Evolutionary conservation across 2,797 vertebrate species (phyloP).

Genomic region (Cryptoprocta ferox): DNA sequence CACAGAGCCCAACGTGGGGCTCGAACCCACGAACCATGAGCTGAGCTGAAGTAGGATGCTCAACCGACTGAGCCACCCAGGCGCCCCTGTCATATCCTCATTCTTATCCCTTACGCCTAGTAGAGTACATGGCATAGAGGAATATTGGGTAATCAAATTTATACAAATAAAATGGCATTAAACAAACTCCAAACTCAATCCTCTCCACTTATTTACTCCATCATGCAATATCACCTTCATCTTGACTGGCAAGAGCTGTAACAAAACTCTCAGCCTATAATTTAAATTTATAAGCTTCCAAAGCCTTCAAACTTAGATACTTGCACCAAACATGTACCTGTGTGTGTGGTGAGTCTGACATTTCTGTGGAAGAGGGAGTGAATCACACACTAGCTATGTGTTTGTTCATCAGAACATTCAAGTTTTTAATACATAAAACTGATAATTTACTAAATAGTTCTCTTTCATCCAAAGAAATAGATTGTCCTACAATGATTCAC

Average conservation of each 20-base stretch:
- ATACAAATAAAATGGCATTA: neutral
- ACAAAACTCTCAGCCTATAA: neutral
- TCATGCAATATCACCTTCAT: neutral
- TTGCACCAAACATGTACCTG: neutral
- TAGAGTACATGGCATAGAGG: neutral
- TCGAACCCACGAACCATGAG: too few relatives aligned
- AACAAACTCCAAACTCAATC: neutral
- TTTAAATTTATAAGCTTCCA: neutral
- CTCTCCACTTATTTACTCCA: neutral
- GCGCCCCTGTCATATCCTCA: neutral
- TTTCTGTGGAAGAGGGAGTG: neutral
- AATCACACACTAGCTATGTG: neutral
- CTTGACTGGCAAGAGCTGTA: neutral
- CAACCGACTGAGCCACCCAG: too few relatives aligned
- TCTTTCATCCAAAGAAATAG: neutral
- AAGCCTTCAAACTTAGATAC: neutral
- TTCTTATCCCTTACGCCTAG: neutral
- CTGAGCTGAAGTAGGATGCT: too few relatives aligned
- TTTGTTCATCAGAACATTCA: neutral
- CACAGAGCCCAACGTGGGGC: too few relatives aligned
- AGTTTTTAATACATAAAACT: neutral
- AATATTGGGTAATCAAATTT: neutral
- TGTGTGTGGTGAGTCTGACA: neutral
- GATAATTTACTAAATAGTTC: neutral
- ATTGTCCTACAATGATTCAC: neutral